Evolutionary conservation across 2,797 vertebrate genomes (phyloP).

Genomic region (Premnoplex brunnescens): DNA sequence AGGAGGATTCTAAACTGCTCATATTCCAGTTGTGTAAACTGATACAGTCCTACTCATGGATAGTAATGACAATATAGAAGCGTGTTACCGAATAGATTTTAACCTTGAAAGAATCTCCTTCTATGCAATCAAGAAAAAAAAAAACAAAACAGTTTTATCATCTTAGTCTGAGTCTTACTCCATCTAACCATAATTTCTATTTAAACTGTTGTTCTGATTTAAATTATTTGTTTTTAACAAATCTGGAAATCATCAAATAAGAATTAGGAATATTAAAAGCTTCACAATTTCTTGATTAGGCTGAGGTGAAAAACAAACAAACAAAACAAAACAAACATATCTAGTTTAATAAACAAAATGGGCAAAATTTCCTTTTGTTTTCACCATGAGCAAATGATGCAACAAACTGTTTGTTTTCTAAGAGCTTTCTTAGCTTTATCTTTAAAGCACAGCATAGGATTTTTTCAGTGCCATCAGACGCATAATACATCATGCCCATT

Average conservation of each 20-base stretch:
- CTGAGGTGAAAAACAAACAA: not conserved
- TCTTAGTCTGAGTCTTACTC: not conserved
- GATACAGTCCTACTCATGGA: not conserved
- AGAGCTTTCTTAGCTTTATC: not conserved
- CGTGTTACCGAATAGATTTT: not conserved
- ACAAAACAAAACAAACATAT: not conserved
- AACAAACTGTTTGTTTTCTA: not conserved
- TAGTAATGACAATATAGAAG: not conserved
- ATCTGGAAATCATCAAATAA: not conserved
- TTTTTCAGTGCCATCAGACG: not conserved
- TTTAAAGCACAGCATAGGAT: not conserved
- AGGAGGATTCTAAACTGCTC: not conserved
- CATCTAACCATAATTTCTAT: not conserved
- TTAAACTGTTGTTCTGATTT: not conserved
- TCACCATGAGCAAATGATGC: not conserved
- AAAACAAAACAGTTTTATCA: fast-evolving
- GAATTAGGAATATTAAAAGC: not conserved
- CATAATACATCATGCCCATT: not conserved
- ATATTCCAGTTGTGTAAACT: not conserved
- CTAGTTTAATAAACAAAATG: not conserved
- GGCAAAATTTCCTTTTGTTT: not conserved
- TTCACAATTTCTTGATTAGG: not conserved
- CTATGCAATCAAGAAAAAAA: not conserved
- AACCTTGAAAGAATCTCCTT: not conserved
- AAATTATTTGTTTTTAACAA: not conserved